Percentiles rank a stretch among this genome's conserved stretches.
Evolutionary conservation across 2,888 invertebrate species (phyloP).

Genomic region (Troides aeacus): DNA sequence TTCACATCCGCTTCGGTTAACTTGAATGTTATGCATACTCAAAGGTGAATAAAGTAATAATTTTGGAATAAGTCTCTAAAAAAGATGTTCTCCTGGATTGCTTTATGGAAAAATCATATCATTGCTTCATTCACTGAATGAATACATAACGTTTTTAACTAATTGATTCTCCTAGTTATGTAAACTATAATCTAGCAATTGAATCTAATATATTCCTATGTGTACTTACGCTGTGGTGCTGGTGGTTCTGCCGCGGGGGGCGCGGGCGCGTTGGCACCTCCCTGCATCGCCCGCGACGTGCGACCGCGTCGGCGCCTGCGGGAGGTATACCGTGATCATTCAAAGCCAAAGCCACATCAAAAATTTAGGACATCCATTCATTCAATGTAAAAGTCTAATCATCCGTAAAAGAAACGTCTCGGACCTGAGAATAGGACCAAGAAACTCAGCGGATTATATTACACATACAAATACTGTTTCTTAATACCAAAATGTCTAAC

Average conservation of each 20-base stretch:
- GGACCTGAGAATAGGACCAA: no score
- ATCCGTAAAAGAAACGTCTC: no score
- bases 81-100: no score
- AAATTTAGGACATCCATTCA: no score
- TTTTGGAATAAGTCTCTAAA: neutral
- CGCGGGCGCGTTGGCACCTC: slow-evolving; percentile 68
- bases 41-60: neutral
- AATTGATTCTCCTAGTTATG: neutral
- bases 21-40: slow-evolving; percentile 3
- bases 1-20: slow-evolving; percentile 36
- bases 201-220: neutral
- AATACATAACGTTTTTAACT: neutral
- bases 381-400: no score
- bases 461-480: no score
- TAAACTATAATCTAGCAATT: neutral
- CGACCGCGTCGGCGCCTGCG: slow-evolving; percentile 64
- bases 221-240: slow-evolving; percentile 63
- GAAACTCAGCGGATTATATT: no score
- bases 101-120: no score
- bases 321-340: neutral
- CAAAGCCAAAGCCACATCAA: neutral
- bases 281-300: slow-evolving; percentile 75
- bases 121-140: neutral
- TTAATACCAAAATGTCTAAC: no score
- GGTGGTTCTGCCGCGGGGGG: slow-evolving; percentile 72